These are phyloP conservation scores for Zaprionus obscuricornis DNA, from an alignment of 2,888 invertebrate species.

Conservation along the genomic window DNA sequence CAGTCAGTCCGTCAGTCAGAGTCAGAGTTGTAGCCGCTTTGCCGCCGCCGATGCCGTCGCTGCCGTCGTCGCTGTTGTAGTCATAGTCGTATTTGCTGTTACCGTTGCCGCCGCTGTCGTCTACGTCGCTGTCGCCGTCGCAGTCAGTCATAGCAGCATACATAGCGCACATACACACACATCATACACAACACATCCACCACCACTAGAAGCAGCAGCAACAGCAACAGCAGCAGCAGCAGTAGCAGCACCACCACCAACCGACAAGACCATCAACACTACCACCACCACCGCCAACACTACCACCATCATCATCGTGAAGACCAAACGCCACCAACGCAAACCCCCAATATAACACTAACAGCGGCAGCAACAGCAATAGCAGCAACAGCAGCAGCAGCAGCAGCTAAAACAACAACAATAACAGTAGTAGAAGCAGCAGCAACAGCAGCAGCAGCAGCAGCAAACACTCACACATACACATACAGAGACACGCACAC, in stretches of 20 bases:
- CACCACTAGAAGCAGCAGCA: conserved; percentile 46
- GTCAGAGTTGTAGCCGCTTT: conserved; percentile 13
- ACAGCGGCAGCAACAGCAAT: conserved; percentile 26
- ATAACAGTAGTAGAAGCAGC: conserved; percentile 5
- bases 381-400: conserved; percentile 31
- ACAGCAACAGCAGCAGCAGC: conserved; percentile 30
- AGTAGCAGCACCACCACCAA: conserved; percentile 62
- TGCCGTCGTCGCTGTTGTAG: conserved; percentile 35
- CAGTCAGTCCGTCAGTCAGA: conserved; percentile 28
- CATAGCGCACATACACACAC: conserved; percentile 45
- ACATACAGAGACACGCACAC: conserved; percentile 3
- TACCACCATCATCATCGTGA: conserved; percentile 28
- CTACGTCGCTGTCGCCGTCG: conserved; percentile 30
- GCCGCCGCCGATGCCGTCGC: conserved; percentile 30
- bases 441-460: conserved; percentile 17
- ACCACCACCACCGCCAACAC: conserved; percentile 40
- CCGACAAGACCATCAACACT: conserved; percentile 52
- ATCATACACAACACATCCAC: conserved; percentile 51
- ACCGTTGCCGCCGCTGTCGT: conserved; percentile 34
- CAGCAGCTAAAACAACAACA: conserved; percentile 29
- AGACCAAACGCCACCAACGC: conserved; percentile 43
- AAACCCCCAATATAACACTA: conserved; percentile 49
- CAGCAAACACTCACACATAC: conserved; percentile 32
- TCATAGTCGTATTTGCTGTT: conserved; percentile 1
- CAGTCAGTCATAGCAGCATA: conserved; percentile 54